Conservation (phyloP, 2,888 invertebrate genomes). For the Polyploca ridens region DNA sequence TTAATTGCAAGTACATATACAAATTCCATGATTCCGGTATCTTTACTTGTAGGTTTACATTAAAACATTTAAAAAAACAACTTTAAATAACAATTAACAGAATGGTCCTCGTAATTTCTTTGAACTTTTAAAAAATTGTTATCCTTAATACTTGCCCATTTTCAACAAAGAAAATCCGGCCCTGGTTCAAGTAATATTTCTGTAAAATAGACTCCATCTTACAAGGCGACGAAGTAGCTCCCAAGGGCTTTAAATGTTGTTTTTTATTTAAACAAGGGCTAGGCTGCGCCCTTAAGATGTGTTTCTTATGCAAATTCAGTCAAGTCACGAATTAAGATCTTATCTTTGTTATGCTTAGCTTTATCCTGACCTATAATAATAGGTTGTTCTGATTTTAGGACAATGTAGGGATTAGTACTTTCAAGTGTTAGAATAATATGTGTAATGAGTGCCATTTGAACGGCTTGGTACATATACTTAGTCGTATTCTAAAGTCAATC, state of each 20-base stretch:
- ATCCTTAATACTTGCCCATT: neutral
- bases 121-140: neutral
- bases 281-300: constrained; percentile 28
- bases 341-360: constrained; percentile 3
- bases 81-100: no score
- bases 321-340: neutral
- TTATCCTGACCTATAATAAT: neutral
- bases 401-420: neutral
- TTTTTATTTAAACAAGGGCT: constrained; percentile 33
- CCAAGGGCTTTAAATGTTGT: constrained; percentile 7
- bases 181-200: neutral
- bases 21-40: no score
- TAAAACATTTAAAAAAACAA: no score
- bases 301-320: constrained; percentile 46
- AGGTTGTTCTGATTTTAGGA: constrained; percentile 1
- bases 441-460: neutral
- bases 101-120: no score
- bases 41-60: no score
- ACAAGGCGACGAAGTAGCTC: constrained; percentile 8
- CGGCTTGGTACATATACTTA: neutral
- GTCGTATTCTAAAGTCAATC: no score
- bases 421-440: neutral
- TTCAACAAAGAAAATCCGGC: neutral
- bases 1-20: no score
- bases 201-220: neutral